phyloP scores from a whole-genome alignment of 2,113 vertebrate species.

The Choloepus hoffmanni region DNA sequence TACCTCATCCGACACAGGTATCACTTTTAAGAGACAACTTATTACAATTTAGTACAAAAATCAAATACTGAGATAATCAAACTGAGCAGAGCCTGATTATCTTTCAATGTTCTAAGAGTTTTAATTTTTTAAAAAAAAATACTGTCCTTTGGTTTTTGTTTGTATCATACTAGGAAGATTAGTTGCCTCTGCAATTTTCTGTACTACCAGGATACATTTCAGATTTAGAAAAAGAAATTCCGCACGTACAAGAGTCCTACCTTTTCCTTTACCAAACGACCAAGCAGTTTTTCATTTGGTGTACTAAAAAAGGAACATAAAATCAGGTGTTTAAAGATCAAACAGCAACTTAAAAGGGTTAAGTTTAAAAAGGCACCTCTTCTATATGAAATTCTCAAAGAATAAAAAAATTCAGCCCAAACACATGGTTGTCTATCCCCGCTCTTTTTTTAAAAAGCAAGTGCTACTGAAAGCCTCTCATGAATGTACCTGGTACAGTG shows the following conservation, averaged over 20 bases:
- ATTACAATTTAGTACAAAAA: background rate
- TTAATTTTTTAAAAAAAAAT: background rate
- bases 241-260: slow-evolving; percentile 84
- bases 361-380: background rate
- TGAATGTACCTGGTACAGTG: background rate
- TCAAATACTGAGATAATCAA: slow-evolving; percentile 15
- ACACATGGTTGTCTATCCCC: background rate
- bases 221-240: slow-evolving; percentile 58
- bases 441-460: slow-evolving; percentile 38
- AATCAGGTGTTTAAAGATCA: slow-evolving; percentile 48
- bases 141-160: background rate
- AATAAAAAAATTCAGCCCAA: slow-evolving; percentile 31
- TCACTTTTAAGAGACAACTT: slow-evolving; percentile 7
- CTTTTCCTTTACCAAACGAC: slow-evolving; percentile 98
- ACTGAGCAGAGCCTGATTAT: background rate
- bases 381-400: slow-evolving; percentile 42
- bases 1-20: background rate
- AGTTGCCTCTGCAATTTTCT: background rate
- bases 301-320: slow-evolving; percentile 89
- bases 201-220: background rate
- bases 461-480: background rate
- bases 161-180: background rate
- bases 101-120: background rate
- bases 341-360: background rate
- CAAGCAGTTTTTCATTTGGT: slow-evolving; percentile 98